A percentile compares a stretch with the other conserved stretches of the same genome.
phyloP scores from a whole-genome alignment of 2,888 invertebrate genomes.

The Dexiosoma caninum region DNA sequence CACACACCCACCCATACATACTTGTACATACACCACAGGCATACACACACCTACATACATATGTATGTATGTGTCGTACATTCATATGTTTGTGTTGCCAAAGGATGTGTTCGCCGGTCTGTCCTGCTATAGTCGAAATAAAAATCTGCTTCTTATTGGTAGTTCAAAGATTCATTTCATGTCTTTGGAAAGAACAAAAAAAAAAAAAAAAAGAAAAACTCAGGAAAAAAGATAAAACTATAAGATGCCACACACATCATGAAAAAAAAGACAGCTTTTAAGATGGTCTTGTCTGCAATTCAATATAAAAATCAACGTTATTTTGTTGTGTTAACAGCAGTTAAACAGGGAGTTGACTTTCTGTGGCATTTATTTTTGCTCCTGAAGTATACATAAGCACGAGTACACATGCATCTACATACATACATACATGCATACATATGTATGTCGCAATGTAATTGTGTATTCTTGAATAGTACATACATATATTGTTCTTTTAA shows the following conservation, averaged over 20 bases:
- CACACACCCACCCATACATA: too few relatives aligned
- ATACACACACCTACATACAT: background rate
- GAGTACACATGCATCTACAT: constrained; percentile 6
- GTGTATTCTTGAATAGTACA: background rate
- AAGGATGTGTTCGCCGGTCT: constrained; percentile 13
- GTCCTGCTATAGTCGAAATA: background rate
- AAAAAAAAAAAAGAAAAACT: background rate
- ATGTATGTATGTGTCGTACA: background rate
- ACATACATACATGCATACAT: background rate
- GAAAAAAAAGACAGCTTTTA: constrained; percentile 39
- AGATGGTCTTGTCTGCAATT: constrained; percentile 41
- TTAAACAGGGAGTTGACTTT: constrained; percentile 59
- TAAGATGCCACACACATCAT: constrained; percentile 59
- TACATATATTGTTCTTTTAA: constrained; percentile 18
- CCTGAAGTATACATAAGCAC: constrained; percentile 43
- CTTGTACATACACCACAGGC: too few relatives aligned
- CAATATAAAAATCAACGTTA: constrained; percentile 45
- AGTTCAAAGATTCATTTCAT: constrained; percentile 52
- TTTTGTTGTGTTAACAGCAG: constrained; percentile 50
- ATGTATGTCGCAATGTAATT: background rate
- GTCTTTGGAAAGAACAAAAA: constrained; percentile 24
- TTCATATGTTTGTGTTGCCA: background rate
- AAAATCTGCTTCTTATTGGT: constrained; percentile 47
- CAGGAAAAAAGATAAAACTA: background rate
- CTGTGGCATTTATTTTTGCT: constrained; percentile 43